Evolutionary conservation across 1,140 invertebrate species (phyloP).

Genomic region (Drosophila bipectinata): DNA sequence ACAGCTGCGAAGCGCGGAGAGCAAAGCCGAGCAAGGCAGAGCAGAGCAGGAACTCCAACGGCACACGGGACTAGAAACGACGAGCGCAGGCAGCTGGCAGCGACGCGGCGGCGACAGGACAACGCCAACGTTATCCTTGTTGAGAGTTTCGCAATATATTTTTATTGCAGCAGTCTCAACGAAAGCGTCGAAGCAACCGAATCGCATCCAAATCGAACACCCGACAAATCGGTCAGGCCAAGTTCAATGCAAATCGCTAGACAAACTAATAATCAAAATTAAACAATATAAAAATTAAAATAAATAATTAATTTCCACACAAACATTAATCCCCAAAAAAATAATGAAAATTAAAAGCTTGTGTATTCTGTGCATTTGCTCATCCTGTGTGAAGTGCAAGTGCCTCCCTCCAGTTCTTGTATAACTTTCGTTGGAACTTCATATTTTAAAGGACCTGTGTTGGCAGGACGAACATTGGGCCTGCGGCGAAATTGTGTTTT

Average conservation of each 20-base stretch:
- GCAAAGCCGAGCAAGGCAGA: slow-evolving; percentile 9
- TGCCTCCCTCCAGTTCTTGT: slow-evolving; percentile 30
- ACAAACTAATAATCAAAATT: slow-evolving; percentile 7
- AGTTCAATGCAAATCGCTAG: slow-evolving; percentile 15
- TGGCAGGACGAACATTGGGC: slow-evolving; percentile 5
- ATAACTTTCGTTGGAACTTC: slow-evolving; percentile 39
- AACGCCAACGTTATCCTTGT: slow-evolving; percentile 76
- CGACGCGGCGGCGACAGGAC: slow-evolving; percentile 47
- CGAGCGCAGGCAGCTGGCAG: slow-evolving; percentile 27
- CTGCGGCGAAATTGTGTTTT: slow-evolving; percentile 17
- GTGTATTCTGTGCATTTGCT: background rate
- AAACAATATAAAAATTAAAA: background rate
- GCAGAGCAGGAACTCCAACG: slow-evolving; percentile 44
- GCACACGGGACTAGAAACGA: slow-evolving; percentile 55
- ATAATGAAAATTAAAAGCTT: background rate
- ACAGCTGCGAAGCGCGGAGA: slow-evolving; percentile 67
- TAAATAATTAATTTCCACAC: background rate
- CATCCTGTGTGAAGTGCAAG: slow-evolving; percentile 15
- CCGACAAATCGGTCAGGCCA: slow-evolving; percentile 40
- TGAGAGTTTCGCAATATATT: slow-evolving; percentile 81
- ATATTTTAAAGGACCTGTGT: slow-evolving; percentile 6
- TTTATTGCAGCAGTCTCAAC: slow-evolving; percentile 79
- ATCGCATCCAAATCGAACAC: slow-evolving; percentile 56
- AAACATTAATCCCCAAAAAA: background rate
- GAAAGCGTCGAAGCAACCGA: slow-evolving; percentile 71